Evolutionary conservation across 2,888 invertebrate genomes (phyloP), one percentile per base, ranked within the genome.

Genomic region (Tetheella fluctuosa): DNA sequence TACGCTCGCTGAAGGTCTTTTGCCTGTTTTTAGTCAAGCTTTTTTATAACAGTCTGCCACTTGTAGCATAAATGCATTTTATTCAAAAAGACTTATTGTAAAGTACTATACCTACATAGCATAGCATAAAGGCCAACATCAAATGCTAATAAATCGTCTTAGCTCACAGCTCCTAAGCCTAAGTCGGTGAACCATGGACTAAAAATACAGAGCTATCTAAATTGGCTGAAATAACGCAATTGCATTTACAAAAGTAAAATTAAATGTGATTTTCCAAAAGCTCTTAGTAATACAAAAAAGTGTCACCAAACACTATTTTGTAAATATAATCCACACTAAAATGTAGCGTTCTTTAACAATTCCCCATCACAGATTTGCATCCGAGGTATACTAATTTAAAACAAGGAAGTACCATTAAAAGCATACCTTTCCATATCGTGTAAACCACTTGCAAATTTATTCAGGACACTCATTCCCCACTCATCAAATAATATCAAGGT

Each of bases 381-480:
- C 69, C 63, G 57, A 73, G 73, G 56, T 63, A n/a, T n/a, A 60
- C 73, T 83, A 80, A 85, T 84, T 84, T 79, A 78, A 85, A 85
- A 86, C 83, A 86, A 86, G 84, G 74, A 81, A 79, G 74, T 70
- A 63, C 80, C 81, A 83, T 88, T 88, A 88, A 86, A 82, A 85
- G 81, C 83, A 83, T 83, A 82, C 84, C 81, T 84, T 79, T 80
- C 84, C 80, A 81, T 84, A 83, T 79, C 84, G 76, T 81, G 86
- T 81, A 83, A 85, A 85, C 83, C 85, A 84, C 81, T 87, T 88
- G 87, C 84, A 90, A 90, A 90, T 89, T 85, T 88, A 90, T 90
- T 89, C 88, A 86, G 83, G 81, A 84, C 85, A 85, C 86, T 85
- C 86, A 79, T 85, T 83, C 81, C 80, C 76, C 74, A 79, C 86